A percentile compares a stretch with the other conserved stretches of the same genome.
Conservation (phyloP, 1,140 invertebrate genomes). For the Acyrthosiphon pisum region DNA sequence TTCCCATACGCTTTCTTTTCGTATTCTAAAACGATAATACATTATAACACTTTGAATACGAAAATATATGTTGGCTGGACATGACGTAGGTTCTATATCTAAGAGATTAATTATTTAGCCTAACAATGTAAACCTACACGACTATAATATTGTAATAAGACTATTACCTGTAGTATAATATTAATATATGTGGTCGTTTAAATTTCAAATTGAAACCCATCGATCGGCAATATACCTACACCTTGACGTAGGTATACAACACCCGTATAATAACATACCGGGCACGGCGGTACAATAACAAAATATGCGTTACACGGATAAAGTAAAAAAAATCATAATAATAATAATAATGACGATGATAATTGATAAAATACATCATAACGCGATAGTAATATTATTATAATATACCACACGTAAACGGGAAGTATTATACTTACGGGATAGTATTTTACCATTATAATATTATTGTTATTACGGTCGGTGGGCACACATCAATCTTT, state of each 20-base stretch:
- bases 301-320: neutral
- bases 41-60: too few species aligned
- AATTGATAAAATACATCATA: constrained; percentile 3
- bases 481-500: constrained; percentile 8
- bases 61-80: neutral
- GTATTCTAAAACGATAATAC: neutral
- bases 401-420: neutral
- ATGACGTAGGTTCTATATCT: neutral
- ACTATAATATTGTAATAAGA: too few species aligned
- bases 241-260: neutral
- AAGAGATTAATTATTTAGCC: neutral
- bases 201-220: too few species aligned
- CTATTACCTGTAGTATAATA: neutral
- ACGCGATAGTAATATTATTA: neutral
- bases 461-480: neutral
- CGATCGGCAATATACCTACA: too few species aligned
- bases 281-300: neutral
- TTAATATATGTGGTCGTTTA: neutral
- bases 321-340: neutral
- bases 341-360: neutral
- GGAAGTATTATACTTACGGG: too few species aligned
- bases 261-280: neutral
- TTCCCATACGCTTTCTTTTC: neutral
- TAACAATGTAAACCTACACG: neutral
- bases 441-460: too few species aligned